Conservation (phyloP, 1,140 invertebrate genomes). For the Drosophila elegans region DNA sequence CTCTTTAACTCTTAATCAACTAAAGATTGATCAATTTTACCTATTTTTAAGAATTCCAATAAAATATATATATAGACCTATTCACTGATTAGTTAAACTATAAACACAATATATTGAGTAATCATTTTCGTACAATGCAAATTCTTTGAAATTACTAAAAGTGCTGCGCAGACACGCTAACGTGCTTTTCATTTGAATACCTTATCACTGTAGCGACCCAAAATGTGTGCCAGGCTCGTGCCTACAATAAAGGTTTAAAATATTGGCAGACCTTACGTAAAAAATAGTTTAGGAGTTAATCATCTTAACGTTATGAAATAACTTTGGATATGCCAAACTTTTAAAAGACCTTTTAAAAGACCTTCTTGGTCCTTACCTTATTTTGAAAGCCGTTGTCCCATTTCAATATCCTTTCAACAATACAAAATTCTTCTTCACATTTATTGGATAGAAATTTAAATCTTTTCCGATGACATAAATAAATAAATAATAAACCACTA, state of each 20-base stretch:
- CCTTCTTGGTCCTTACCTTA: no score
- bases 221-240: slow-evolving; percentile 50
- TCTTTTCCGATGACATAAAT: no score
- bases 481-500: no score
- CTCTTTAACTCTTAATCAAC: slow-evolving; percentile 1
- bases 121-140: slow-evolving; percentile 7
- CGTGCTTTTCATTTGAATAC: slow-evolving; percentile 53
- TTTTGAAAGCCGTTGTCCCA: no score
- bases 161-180: slow-evolving; percentile 43
- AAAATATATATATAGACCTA: neutral
- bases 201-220: slow-evolving; percentile 34
- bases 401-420: no score
- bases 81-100: neutral
- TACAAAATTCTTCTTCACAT: no score
- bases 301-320: no score
- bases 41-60: neutral
- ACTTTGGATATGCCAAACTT: no score
- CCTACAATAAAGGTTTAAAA: neutral
- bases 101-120: neutral
- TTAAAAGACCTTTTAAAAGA: no score
- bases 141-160: slow-evolving; percentile 1
- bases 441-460: no score
- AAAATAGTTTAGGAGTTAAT: no score
- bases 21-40: neutral
- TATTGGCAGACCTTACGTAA: neutral